Conservation (phyloP, 2,888 invertebrate species). For the Yponomeuta malinellus region DNA sequence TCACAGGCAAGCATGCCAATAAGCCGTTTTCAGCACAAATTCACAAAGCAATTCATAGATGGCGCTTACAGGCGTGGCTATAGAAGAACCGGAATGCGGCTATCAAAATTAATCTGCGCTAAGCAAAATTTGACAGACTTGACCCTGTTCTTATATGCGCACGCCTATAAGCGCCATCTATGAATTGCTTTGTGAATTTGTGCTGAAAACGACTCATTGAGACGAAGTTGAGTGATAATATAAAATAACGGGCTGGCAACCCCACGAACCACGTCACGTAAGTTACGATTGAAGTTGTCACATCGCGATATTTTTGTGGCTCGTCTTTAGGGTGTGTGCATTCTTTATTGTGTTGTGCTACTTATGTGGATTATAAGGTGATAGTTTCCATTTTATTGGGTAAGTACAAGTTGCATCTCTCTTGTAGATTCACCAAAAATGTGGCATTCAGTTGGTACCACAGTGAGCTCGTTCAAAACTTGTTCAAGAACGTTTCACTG, state of each 20-base stretch:
- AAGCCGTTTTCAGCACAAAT: no score
- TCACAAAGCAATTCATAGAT: no score
- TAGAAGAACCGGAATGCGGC: no score
- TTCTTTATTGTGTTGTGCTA: slow-evolving; percentile 75
- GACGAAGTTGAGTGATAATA: neutral
- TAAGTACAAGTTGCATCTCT: slow-evolving; percentile 35
- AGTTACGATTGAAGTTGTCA: slow-evolving; percentile 46
- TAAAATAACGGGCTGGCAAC: slow-evolving; percentile 35
- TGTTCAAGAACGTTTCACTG: slow-evolving; percentile 35
- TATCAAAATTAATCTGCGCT: no score
- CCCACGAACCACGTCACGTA: slow-evolving; percentile 72
- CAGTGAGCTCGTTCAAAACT: neutral
- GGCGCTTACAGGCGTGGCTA: no score
- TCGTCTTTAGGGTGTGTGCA: slow-evolving; percentile 72
- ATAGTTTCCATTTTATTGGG: slow-evolving; percentile 69
- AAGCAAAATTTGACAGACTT: no score
- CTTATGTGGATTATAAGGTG: slow-evolving; percentile 75
- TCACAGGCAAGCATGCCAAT: no score
- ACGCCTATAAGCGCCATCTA: no score
- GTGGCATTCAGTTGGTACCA: neutral
- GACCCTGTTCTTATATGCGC: no score
- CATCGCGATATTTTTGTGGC: slow-evolving; percentile 74
- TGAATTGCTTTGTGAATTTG: no score
- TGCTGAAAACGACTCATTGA: no score
- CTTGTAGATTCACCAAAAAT: neutral